These are phyloP conservation scores for Phoenicopterus ruber DNA, from an alignment of 2,113 vertebrate genomes.

Conservation along the genomic window DNA sequence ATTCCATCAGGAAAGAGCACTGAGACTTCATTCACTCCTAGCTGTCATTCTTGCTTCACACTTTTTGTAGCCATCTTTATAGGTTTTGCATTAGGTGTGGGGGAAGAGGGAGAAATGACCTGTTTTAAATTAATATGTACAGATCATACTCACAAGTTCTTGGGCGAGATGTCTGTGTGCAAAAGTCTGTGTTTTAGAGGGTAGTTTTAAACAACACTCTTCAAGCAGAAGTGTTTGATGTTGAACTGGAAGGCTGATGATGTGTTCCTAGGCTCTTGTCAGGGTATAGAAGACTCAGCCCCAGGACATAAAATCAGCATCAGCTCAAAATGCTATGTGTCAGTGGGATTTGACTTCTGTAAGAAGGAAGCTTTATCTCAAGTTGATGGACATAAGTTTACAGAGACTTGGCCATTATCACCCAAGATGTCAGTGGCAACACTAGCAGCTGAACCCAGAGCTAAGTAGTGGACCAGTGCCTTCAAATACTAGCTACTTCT, in stretches of 20 bases:
- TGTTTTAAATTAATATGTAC: neutral
- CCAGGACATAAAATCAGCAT: neutral
- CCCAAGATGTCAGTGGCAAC: neutral
- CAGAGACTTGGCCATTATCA: neutral
- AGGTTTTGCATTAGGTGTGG: neutral
- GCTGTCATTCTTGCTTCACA: neutral
- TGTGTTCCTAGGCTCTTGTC: neutral
- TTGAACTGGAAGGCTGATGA: neutral
- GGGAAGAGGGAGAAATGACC: neutral
- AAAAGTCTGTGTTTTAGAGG: neutral
- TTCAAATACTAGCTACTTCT: neutral
- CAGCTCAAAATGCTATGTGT: neutral
- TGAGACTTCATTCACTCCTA: neutral
- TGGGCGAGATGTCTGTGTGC: neutral
- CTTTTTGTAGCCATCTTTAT: neutral
- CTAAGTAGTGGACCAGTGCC: neutral
- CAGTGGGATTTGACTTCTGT: neutral
- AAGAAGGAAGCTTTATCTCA: neutral
- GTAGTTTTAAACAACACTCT: neutral
- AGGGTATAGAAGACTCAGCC: neutral
- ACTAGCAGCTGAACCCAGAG: neutral
- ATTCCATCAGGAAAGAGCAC: neutral
- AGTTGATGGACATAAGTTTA: neutral
- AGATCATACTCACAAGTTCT: neutral
- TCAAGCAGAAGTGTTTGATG: neutral